Conservation (phyloP, 2,797 vertebrate species). For the Argya squamiceps region DNA sequence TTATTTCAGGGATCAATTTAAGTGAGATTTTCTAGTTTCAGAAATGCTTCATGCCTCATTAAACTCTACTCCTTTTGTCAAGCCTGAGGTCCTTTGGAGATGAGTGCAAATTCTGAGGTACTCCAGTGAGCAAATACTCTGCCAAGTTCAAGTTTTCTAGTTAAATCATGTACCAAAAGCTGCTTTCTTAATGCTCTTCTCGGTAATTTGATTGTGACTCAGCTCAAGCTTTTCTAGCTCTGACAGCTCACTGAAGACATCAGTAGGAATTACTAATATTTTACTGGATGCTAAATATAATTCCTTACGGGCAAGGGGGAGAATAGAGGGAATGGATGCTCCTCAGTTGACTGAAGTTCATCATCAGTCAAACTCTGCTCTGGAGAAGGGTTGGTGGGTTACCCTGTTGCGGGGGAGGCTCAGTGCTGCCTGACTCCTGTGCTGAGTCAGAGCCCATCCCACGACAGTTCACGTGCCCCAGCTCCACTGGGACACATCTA, state of each 20-base stretch:
- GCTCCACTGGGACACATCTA: conserved; percentile 71
- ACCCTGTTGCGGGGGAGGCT: conserved; percentile 75
- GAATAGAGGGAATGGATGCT: conserved; percentile 63
- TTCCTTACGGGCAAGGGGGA: conserved; percentile 73
- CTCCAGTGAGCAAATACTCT: conserved; percentile 71
- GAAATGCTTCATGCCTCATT: conserved; percentile 69
- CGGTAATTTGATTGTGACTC: conserved; percentile 74
- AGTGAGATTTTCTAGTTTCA: conserved; percentile 67
- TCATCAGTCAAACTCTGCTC: neutral
- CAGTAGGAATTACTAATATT: conserved; percentile 68
- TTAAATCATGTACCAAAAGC: conserved; percentile 68
- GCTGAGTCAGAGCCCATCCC: neutral
- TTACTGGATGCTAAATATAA: conserved; percentile 79
- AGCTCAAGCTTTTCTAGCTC: conserved; percentile 77
- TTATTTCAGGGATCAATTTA: conserved; percentile 75
- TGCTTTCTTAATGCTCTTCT: conserved; percentile 70
- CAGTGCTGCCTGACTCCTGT: conserved; percentile 59
- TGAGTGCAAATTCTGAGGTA: conserved; percentile 70
- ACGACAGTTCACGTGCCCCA: neutral
- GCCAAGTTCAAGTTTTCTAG: conserved; percentile 80
- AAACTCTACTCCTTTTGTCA: conserved; percentile 70
- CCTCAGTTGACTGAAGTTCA: conserved; percentile 70
- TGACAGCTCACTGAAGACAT: conserved; percentile 73
- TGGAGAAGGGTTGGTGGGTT: conserved; percentile 54
- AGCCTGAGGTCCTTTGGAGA: conserved; percentile 77